Conservation (phyloP, 2,888 invertebrate genomes). For the Ptychoptera contaminata region DNA sequence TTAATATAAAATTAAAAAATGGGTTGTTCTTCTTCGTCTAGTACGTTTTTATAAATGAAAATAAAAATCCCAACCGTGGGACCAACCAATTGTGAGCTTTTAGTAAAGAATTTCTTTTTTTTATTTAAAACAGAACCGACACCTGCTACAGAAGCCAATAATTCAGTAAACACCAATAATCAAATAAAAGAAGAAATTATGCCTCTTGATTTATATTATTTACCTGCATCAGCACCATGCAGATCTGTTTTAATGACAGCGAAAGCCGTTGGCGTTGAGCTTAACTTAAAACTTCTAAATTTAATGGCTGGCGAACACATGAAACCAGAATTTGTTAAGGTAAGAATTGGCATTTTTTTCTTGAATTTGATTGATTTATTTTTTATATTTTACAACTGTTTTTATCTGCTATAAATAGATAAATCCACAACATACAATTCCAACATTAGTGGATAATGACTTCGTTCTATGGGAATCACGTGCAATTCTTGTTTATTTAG, state of each 20-base stretch:
- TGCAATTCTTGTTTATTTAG: constrained; percentile 65
- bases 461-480: constrained; percentile 72
- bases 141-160: too few species aligned
- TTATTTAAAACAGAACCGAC: too few species aligned
- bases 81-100: too few species aligned
- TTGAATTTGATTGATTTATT: too few species aligned
- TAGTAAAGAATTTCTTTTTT: too few species aligned
- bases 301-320: constrained; percentile 47
- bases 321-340: constrained; percentile 53
- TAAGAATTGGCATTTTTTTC: constrained; percentile 15
- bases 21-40: too few species aligned
- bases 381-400: neutral
- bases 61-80: too few species aligned
- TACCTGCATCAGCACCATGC: constrained; percentile 48
- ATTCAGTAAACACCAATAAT: too few species aligned
- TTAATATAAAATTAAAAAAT: too few species aligned
- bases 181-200: neutral
- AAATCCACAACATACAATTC: constrained; percentile 73
- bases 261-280: constrained; percentile 44
- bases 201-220: constrained; percentile 44
- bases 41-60: too few species aligned
- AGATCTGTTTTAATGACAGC: constrained; percentile 46
- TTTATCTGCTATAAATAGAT: constrained; percentile 34
- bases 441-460: constrained; percentile 70
- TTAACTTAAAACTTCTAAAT: constrained; percentile 46